Base-by-base conservation (phyloP, 2,113 vertebrate genomes). In the Scomber japonicus region DNA sequence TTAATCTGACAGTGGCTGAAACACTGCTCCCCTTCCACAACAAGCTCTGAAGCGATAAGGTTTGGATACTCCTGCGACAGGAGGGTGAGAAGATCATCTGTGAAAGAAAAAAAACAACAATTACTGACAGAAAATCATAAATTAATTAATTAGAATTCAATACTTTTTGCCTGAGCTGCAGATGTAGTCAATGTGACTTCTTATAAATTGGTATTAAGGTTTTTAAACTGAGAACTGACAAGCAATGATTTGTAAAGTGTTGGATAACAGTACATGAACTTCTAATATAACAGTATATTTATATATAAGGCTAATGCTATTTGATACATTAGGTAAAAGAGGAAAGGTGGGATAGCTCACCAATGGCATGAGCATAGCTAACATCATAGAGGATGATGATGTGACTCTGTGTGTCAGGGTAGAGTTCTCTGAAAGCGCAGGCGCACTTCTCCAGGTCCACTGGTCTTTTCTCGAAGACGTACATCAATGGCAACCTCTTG, bases 301-400 rank as follows among this genome's bases (percentile, higher is more conserved):
- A 40, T 40, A 40, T 40, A 27, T 27, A 27, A 27, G 24, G 24
- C 24, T 27, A 27, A 27, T 27, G 2, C 24, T 27, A 40, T 40
- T 27, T 44, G 14, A 24, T 9, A 67, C 31, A 12, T 17, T 5
- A 8, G 11, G 44, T 24, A 11, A 44, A 4, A 19, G 2, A 61
- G 27, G 6, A 46, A 15, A 9, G 44, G 0, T 24, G 19, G 3
- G 54, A 19, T 5, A 7, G 4, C 86, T 86, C 88, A 95, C 95
- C 79, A 13, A 93, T 87, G 13, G 83, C 85, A 11, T 94, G 93
- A 5, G 67, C 78, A 30, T 95, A 95, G 82, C 83, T 94, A 49
- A 98, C 96, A 17, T 99, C 97, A 9, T 95, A 96, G 59, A 99
- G 92, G 61, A 98, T 74, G 69, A 96, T 78, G 63, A 97, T 88